Percentiles rank a stretch among this genome's conserved stretches.
These are phyloP conservation scores for Drosophila austrosaltans DNA, from an alignment of 2,888 invertebrate species.

Conservation along the genomic window DNA sequence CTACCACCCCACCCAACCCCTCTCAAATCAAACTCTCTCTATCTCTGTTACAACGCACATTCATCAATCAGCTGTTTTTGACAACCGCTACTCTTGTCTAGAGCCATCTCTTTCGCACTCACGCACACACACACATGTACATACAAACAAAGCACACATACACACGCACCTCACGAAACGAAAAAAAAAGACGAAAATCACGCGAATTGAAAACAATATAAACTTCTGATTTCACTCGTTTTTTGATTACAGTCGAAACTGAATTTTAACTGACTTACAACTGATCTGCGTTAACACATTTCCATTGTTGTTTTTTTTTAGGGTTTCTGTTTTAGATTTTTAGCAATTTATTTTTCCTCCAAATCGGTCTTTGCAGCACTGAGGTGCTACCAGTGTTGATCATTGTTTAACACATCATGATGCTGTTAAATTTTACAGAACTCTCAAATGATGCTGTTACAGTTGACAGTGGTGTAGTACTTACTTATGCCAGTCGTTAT, in stretches of 20 bases:
- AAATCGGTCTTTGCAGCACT: constrained; percentile 12
- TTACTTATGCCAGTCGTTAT: background rate
- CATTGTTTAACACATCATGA: background rate
- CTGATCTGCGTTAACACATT: constrained; percentile 68
- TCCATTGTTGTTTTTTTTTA: constrained; percentile 50
- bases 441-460: background rate
- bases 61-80: constrained; percentile 52
- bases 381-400: background rate
- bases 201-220: constrained; percentile 11
- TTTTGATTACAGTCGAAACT: constrained; percentile 5
- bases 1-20: constrained; percentile 11
- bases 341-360: constrained; percentile 23
- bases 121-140: constrained; percentile 42
- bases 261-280: constrained; percentile 53
- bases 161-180: constrained; percentile 26
- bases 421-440: background rate
- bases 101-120: constrained; percentile 52
- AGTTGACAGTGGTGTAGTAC: background rate
- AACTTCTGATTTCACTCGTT: constrained; percentile 16
- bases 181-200: constrained; percentile 28
- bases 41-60: constrained; percentile 18
- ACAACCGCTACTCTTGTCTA: constrained; percentile 42
- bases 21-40: constrained; percentile 8
- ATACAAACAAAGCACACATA: constrained; percentile 49
- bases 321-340: constrained; percentile 34